phyloP scores from a whole-genome alignment of 2,113 vertebrate species.

The Anguilla japonica region DNA sequence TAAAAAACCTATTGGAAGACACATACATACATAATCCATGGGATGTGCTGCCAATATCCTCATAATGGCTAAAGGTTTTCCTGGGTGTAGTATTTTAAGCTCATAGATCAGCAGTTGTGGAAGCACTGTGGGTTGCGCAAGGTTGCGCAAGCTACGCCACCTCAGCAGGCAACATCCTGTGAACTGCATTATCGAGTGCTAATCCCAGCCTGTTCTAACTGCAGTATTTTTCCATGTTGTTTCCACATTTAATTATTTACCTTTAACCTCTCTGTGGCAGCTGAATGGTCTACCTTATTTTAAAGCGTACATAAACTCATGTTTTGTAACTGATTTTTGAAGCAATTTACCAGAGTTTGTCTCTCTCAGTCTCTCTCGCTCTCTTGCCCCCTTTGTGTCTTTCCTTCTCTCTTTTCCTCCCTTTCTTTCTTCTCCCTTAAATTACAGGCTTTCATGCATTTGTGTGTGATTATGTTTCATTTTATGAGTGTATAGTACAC shows the following conservation, averaged over 20 bases:
- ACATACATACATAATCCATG: neutral
- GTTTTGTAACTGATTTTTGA: conserved; percentile 7
- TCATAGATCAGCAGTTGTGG: neutral
- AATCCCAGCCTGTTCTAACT: neutral
- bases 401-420: neutral
- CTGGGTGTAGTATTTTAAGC: neutral
- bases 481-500: neutral
- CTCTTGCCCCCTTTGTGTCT: neutral
- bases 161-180: neutral
- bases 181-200: neutral
- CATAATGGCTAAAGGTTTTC: neutral
- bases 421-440: neutral
- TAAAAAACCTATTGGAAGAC: neutral
- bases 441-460: neutral
- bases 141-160: conserved; percentile 14
- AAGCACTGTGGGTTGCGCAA: conserved; percentile 5
- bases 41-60: neutral
- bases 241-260: neutral
- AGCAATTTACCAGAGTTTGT: neutral
- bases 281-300: neutral
- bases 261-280: neutral
- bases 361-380: neutral
- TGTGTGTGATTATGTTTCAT: neutral
- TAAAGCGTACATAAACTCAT: neutral
- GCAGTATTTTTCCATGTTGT: neutral